Base-by-base conservation (phyloP, 2,888 invertebrate species). In the Bembecia ichneumoniformis region DNA sequence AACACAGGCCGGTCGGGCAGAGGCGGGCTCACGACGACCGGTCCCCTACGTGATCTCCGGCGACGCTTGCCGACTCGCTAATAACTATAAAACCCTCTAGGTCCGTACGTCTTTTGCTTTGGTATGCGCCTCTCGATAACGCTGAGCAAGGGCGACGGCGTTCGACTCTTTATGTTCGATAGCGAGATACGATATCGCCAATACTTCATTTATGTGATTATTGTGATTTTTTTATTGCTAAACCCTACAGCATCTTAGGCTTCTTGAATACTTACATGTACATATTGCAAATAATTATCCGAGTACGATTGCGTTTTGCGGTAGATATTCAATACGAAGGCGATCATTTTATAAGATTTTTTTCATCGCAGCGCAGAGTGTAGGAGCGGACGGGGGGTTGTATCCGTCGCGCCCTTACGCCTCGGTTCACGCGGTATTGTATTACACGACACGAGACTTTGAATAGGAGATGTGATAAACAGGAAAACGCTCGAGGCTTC, bases 21-120 rank as follows among this genome's bases (percentile, higher is more conserved):
- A 58, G 62, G 55, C 55, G 58, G 58, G 55, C 60, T 63, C 71
- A 63, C 68, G 65, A 68, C 73, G 72, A 74, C 73, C 74, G 73
- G 77, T 73, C 69, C 73, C 64, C 71, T 80, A 81, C 81, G 82
- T 81, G 82, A 79, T 79, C 77, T 76, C 74, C 72, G 74, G 70
- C 71, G 69, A 78, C 77, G 77, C 62, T 62, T 49, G 58, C 60
- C 58, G 78, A 77, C 77, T 77, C 59, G 66, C 63, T 77, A 79
- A 78, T 77, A 66, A 62, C 64, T 48, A 50, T 55, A 51, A 51
- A 50, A 51, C 47, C 44, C 52, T 49, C 46, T 48, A 51, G 51
- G 47, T 28, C 43, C 35, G 43, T 44, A 20, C 44, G 43, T 40
- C 52, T 56, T 58, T 55, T 49, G 51, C 52, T 64, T 65, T 55